phyloP scores from a whole-genome alignment of 2,797 vertebrate species.

The Mormyrops attenuatus region DNA sequence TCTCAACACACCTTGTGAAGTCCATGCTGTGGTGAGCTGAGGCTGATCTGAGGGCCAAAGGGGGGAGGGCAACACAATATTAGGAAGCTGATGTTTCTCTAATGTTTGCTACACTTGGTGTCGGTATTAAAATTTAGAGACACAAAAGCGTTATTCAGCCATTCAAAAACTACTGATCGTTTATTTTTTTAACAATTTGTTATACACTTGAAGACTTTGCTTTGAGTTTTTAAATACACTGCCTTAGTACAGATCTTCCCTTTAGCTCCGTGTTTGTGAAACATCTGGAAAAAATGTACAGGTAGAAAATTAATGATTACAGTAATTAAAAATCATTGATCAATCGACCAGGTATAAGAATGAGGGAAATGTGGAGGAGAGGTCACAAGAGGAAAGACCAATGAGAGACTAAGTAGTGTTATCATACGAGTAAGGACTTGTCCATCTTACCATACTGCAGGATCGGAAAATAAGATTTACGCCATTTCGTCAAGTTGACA shows the following conservation, averaged over 20 bases:
- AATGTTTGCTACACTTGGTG: background rate
- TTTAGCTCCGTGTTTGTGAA: background rate
- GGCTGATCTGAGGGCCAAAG: background rate
- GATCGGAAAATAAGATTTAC: background rate
- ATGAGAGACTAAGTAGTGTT: too few species aligned
- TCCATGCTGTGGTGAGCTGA: background rate
- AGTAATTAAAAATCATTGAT: background rate
- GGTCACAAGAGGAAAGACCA: background rate
- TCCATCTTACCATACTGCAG: background rate
- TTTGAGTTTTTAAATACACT: background rate
- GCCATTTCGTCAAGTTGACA: background rate
- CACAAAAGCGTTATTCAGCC: background rate
- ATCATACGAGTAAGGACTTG: background rate
- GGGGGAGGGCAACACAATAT: background rate
- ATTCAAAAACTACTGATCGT: background rate
- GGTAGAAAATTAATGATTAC: background rate
- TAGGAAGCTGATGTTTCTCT: background rate
- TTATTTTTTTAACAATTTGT: background rate
- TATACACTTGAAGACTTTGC: conserved; percentile 3
- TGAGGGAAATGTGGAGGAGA: too few species aligned
- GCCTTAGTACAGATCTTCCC: background rate
- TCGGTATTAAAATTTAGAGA: background rate
- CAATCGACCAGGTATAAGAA: background rate
- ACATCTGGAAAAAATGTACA: background rate
- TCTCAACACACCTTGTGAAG: background rate